Conservation (phyloP, 2,797 vertebrate genomes). For the Gambusia yucatana region DNA sequence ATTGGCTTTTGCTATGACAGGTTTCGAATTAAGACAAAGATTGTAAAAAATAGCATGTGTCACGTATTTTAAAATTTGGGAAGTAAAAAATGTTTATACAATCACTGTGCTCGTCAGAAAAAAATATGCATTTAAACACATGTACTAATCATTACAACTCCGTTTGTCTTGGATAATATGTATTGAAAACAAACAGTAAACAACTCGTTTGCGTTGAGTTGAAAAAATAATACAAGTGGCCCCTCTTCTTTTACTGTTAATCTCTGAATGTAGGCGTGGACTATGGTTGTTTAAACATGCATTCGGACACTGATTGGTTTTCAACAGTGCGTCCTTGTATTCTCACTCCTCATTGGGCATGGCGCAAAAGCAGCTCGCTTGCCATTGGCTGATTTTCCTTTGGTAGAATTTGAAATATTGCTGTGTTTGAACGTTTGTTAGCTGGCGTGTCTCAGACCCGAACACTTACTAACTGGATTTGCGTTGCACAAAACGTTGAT, state of each 20-base stretch:
- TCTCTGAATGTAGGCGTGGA: constrained; percentile 15
- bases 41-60: not conserved
- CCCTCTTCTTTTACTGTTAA: not conserved
- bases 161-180: not conserved
- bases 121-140: not conserved
- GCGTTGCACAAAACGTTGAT: not conserved
- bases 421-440: constrained; percentile 29
- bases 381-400: constrained; percentile 63
- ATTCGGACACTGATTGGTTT: constrained; percentile 62
- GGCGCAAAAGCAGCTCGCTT: fast-evolving
- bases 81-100: no score
- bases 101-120: not conserved
- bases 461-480: not conserved
- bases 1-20: no score
- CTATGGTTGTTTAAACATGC: constrained; percentile 63
- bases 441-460: no score
- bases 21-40: not conserved
- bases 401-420: constrained; percentile 70
- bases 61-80: not conserved
- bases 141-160: not conserved
- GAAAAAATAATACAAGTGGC: not conserved
- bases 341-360: constrained; percentile 64
- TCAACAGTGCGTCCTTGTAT: constrained; percentile 18
- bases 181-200: not conserved
- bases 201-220: not conserved